These are phyloP conservation scores for Conger conger DNA, from an alignment of 2,113 vertebrate species.

Conservation along the genomic window DNA sequence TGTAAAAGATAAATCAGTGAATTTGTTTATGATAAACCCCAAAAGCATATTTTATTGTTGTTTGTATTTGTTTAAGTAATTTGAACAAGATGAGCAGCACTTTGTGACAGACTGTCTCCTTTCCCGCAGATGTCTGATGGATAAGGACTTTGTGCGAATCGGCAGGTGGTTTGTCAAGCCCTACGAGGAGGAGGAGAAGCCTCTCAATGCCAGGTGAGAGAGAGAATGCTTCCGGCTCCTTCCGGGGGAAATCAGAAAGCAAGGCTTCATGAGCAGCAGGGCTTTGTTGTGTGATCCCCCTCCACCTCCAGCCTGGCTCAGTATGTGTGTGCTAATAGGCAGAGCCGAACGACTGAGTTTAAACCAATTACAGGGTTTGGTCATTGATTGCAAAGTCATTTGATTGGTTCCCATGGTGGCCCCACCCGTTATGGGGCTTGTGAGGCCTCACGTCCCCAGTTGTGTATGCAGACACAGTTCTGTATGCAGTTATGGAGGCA, in stretches of 20 bases:
- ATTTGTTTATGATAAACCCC: too few relatives aligned
- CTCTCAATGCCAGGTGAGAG: conserved; percentile 87
- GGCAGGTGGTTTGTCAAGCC: conserved; percentile 98
- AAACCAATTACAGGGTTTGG: neutral
- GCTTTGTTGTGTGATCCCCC: too few relatives aligned
- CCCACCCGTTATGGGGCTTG: neutral
- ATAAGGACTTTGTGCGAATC: conserved; percentile 92
- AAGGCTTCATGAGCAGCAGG: neutral
- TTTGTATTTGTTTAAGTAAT: neutral
- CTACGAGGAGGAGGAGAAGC: conserved; percentile 88
- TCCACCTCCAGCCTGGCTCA: neutral
- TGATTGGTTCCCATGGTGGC: neutral
- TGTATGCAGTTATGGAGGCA: too few relatives aligned
- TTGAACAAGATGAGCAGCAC: neutral
- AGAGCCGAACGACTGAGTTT: neutral
- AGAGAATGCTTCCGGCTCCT: neutral
- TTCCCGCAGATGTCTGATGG: conserved; percentile 89
- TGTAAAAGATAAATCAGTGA: too few relatives aligned
- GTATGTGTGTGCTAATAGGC: neutral
- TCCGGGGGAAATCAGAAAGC: neutral
- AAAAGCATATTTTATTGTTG: neutral
- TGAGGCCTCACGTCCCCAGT: too few relatives aligned
- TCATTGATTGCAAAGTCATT: neutral
- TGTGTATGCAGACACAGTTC: too few relatives aligned
- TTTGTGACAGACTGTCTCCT: conserved; percentile 5